Evolutionary conservation across 2,797 vertebrate species (phyloP).

Genomic region (Acipenser ruthenus): DNA sequence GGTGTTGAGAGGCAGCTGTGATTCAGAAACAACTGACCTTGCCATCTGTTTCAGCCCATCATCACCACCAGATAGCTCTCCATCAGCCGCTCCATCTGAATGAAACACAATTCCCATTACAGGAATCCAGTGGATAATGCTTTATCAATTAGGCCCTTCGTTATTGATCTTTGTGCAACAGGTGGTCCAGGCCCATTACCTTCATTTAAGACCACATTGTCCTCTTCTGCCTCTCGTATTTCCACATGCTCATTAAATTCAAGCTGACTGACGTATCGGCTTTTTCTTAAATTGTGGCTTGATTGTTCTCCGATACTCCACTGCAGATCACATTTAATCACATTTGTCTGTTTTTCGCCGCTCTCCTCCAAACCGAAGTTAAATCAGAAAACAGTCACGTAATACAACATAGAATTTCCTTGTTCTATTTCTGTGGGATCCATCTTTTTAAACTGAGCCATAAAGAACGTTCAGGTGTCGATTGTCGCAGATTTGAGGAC

Average conservation of each 20-base stretch:
- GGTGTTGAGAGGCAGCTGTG: conserved; percentile 52
- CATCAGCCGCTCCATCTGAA: conserved; percentile 48
- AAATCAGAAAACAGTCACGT: background rate
- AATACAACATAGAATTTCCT: no score
- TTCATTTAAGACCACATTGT: conserved; percentile 54
- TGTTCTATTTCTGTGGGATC: no score
- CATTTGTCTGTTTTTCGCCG: conserved; percentile 15
- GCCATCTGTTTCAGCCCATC: conserved; percentile 58
- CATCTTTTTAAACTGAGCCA: no score
- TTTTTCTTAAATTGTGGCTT: conserved; percentile 47
- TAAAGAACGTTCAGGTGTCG: no score
- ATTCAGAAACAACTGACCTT: conserved; percentile 60
- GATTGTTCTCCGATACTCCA: conserved; percentile 48
- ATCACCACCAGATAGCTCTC: conserved; percentile 45
- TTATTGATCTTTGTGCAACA: conserved; percentile 66
- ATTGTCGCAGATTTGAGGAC: no score
- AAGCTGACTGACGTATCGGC: conserved; percentile 40
- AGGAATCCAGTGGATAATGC: conserved; percentile 59
- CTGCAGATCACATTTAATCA: conserved; percentile 60
- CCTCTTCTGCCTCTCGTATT: conserved; percentile 50
- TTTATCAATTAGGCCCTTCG: conserved; percentile 70
- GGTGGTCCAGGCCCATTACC: conserved; percentile 58
- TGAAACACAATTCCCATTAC: conserved; percentile 68
- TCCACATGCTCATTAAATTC: conserved; percentile 54
- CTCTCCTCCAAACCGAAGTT: background rate